These are phyloP conservation scores for Oxyteleia sp. DNA, from an alignment of 2,888 invertebrate species.

Conservation along the genomic window DNA sequence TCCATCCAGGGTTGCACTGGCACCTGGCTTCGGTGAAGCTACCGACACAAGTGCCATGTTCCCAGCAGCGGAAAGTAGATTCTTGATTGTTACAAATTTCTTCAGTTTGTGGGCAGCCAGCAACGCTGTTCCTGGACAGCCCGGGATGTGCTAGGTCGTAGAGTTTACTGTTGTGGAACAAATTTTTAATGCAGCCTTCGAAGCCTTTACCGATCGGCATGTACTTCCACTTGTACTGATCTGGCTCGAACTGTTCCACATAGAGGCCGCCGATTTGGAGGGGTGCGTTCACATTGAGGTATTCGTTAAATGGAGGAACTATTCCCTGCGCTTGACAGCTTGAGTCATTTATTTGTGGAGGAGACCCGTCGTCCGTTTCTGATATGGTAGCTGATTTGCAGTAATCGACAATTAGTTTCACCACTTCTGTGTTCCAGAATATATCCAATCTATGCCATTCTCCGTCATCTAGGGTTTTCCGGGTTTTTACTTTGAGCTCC, in stretches of 20 bases:
- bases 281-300: conserved; percentile 97
- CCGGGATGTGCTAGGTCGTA: conserved; percentile 98
- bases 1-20: conserved; percentile 98
- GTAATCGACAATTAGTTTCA: conserved; percentile 96
- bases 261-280: conserved; percentile 98
- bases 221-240: conserved; percentile 96
- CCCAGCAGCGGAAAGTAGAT: conserved; percentile 95
- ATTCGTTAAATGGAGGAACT: conserved; percentile 98
- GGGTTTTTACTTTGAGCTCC: conserved; percentile 94
- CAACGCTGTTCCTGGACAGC: conserved; percentile 93
- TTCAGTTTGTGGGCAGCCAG: conserved; percentile 97
- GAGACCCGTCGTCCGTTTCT: conserved; percentile 96
- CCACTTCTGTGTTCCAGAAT: conserved; percentile 97
- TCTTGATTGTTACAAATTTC: conserved; percentile 96
- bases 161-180: conserved; percentile 97
- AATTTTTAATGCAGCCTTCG: conserved; percentile 98
- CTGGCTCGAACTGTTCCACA: conserved; percentile 96
- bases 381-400: conserved; percentile 96
- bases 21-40: conserved; percentile 96
- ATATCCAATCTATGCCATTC: conserved; percentile 99
- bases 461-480: conserved; percentile 96
- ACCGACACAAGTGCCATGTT: conserved; percentile 97
- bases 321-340: conserved; percentile 96
- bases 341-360: conserved; percentile 95
- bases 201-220: conserved; percentile 97